Conservation (phyloP, 2,888 invertebrate genomes). For the Heliconius cydno region DNA sequence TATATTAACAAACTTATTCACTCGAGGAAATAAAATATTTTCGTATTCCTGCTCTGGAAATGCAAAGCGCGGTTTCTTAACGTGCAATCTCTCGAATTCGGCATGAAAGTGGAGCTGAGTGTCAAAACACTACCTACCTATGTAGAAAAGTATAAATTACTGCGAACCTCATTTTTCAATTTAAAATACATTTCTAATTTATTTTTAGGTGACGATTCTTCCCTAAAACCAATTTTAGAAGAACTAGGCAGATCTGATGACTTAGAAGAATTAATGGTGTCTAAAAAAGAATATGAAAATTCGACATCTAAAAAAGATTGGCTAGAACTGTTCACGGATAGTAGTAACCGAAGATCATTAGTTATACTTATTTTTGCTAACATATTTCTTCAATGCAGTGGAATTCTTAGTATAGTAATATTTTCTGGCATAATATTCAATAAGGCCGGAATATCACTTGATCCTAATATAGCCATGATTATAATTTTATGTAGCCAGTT, state of each 20-base stretch:
- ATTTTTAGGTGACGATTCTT: constrained; percentile 53
- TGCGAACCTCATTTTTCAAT: neutral
- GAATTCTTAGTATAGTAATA: constrained; percentile 35
- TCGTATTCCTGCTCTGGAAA: neutral
- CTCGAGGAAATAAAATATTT: neutral
- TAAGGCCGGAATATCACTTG: constrained; percentile 37
- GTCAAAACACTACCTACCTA: neutral
- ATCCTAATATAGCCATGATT: constrained; percentile 41
- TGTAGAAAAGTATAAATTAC: neutral
- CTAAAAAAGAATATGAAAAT: constrained; percentile 48
- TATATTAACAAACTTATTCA: too few species aligned
- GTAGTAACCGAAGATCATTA: constrained; percentile 58
- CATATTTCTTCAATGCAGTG: constrained; percentile 49
- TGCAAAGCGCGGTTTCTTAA: neutral
- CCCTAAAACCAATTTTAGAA: constrained; percentile 52
- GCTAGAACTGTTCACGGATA: constrained; percentile 56
- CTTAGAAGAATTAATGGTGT: constrained; percentile 49
- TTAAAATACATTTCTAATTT: neutral
- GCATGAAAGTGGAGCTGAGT: neutral
- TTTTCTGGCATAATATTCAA: constrained; percentile 44
- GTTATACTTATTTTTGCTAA: constrained; percentile 55
- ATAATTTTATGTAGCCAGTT: constrained; percentile 42
- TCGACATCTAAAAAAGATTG: constrained; percentile 49
- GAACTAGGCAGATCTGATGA: constrained; percentile 59
- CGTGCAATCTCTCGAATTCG: neutral